Percentiles rank a stretch among this genome's conserved stretches.
Evolutionary conservation across 2,797 vertebrate genomes (phyloP).

Genomic region (Vipera latastei): DNA sequence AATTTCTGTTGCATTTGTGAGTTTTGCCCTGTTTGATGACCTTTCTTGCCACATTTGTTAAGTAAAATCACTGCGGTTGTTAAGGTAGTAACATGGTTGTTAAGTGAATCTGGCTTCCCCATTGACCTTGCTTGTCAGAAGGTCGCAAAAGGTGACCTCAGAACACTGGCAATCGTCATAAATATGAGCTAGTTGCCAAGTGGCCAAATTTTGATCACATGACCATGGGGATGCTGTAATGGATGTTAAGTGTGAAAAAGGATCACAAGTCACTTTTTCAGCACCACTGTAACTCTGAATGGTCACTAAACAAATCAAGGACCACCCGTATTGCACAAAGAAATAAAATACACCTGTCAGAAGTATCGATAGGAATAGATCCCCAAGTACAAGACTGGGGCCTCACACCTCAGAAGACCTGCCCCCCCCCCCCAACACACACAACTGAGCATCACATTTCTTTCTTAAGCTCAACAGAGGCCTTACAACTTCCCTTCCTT

Average conservation of each 20-base stretch:
- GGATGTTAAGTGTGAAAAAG: neutral
- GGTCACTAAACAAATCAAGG: neutral
- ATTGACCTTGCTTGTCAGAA: no score
- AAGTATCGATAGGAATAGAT: neutral
- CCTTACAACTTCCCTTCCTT: neutral
- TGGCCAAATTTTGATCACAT: neutral
- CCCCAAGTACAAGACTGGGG: neutral
- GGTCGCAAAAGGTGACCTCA: no score
- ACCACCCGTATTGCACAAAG: neutral
- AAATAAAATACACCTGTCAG: neutral
- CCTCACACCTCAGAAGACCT: neutral
- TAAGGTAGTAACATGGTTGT: no score
- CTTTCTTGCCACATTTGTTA: neutral
- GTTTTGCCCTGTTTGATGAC: neutral
- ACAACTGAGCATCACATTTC: neutral
- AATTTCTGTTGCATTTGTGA: neutral
- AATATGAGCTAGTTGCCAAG: neutral
- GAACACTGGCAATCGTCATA: neutral
- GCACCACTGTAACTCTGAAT: neutral
- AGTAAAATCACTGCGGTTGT: neutral
- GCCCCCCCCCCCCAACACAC: neutral
- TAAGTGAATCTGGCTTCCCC: no score
- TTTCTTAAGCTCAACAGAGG: neutral
- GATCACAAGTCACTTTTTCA: neutral
- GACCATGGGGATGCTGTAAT: neutral